Base-by-base conservation (phyloP, 2,113 vertebrate genomes). In the Leptobrachium ailaonicum region DNA sequence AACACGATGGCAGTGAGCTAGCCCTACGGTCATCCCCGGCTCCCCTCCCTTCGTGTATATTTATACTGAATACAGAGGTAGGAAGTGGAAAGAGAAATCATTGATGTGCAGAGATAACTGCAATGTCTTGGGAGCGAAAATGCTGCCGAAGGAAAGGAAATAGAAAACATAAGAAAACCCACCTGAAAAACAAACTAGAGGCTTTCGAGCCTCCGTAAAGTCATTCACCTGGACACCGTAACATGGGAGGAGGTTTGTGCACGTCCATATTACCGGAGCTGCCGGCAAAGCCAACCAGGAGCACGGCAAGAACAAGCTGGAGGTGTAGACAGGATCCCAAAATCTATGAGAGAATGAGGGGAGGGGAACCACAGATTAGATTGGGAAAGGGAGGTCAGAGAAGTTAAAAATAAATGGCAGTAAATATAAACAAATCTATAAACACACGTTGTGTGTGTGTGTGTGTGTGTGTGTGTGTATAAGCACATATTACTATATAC, bases 101-200 rank as follows among this genome's bases (percentile, higher is more conserved):
- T 4, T 44, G 13, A 63, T 53, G 68, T 10, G 20, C 14, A 45
- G 71, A 60, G 73, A 63, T 47, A 58, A 53, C 11, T 50, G 6
- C n/a, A 75, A 40, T 66, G 42, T 66, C 43, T 50, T 50, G 20
- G 44, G 62, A 75, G 60, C 43, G 66, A 4, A 66, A 3, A 75
- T 12, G 6, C 58, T 75, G 73, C 8, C 20, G 42, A 62, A 47
- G 42, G 62, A 47, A 82, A 90, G 83, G 89, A 88, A 88, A 89
- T 89, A 83, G 88, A 86, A 89, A 2, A 75, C 68, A 82, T 87
- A 82, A 72, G 84, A 32, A 32, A 32, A 91, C 90, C 90, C 91
- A 93, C 92, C 91, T 90, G 90, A 89, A 89, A 88, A 89, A 90
- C 87, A 77, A 47, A 75, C 42, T 73, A 80, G 72, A 58, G 83